Conservation (phyloP, 1,140 invertebrate species). For the Meteorus sp. region DNA sequence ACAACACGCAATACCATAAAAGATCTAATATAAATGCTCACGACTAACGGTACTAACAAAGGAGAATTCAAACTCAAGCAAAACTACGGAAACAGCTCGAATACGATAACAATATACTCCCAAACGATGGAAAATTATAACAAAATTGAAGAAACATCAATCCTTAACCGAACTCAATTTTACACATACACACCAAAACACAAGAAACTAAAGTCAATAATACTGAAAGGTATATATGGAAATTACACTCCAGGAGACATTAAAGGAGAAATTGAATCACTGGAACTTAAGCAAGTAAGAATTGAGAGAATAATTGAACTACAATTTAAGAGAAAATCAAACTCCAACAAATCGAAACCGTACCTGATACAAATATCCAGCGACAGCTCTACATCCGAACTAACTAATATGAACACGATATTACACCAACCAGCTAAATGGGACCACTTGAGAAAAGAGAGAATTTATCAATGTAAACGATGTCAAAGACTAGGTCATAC, state of each 20-base stretch:
- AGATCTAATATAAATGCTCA: no score
- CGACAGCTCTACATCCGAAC: neutral
- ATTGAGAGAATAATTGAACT: neutral
- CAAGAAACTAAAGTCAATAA: neutral
- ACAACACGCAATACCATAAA: no score
- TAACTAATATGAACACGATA: neutral
- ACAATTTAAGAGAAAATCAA: neutral
- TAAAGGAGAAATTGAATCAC: neutral
- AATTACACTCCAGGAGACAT: neutral
- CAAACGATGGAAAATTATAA: no score
- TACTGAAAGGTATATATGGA: neutral
- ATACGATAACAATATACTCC: no score
- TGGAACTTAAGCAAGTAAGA: neutral
- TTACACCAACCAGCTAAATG: neutral
- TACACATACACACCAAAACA: neutral
- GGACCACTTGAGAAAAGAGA: conserved; percentile 15
- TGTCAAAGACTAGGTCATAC: conserved; percentile 19
- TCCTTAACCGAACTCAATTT: neutral
- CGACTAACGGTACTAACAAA: no score
- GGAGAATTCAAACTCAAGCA: no score
- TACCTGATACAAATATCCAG: neutral
- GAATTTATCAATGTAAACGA: conserved; percentile 3
- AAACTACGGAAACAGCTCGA: no score
- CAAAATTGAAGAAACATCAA: neutral
- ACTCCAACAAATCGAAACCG: neutral